These are phyloP conservation scores for Coleophora flavipennella DNA, from an alignment of 2,888 invertebrate species.

Conservation along the genomic window DNA sequence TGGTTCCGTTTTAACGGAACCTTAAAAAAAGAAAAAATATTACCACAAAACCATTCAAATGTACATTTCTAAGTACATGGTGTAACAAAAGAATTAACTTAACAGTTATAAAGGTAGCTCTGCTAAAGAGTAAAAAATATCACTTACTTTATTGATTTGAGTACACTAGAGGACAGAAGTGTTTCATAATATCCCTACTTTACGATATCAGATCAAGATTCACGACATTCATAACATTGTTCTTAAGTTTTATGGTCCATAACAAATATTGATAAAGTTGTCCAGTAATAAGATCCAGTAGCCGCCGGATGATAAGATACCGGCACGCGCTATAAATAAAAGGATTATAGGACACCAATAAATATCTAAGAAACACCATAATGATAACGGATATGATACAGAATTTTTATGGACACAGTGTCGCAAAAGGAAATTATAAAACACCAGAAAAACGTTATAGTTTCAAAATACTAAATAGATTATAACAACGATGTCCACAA, in stretches of 20 bases:
- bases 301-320: constrained; percentile 40
- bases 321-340: constrained; percentile 39
- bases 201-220: not conserved
- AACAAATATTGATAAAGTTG: constrained; percentile 27
- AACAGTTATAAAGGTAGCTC: no score
- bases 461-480: constrained; percentile 26
- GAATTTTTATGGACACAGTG: constrained; percentile 24
- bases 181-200: not conserved
- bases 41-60: no score
- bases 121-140: no score
- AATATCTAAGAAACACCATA: constrained; percentile 26
- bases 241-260: constrained; percentile 17
- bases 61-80: no score
- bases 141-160: not conserved
- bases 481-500: constrained; percentile 1
- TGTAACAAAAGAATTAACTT: no score
- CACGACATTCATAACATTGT: constrained; percentile 11
- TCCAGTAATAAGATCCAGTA: constrained; percentile 30
- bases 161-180: not conserved
- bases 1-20: no score
- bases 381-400: constrained; percentile 30
- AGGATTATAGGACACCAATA: constrained; percentile 40
- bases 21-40: no score
- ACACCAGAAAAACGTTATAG: constrained; percentile 25
- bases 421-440: constrained; percentile 29